Conservation (phyloP, 2,113 vertebrate species). For the Rhombomys opimus region DNA sequence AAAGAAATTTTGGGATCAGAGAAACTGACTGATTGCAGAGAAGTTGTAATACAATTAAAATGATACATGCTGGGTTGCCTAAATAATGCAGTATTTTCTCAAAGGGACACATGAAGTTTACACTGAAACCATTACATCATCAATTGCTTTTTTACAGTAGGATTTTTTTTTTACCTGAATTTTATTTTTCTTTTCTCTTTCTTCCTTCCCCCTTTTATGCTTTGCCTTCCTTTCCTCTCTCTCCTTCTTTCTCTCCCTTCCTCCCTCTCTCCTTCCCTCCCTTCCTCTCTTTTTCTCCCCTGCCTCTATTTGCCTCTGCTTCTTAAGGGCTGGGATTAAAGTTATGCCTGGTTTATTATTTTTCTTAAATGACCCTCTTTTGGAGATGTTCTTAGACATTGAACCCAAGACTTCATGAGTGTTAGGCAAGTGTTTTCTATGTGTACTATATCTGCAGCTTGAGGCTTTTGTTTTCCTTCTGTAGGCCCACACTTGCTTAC, state of each 20-base stretch:
- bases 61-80: conserved; percentile 1
- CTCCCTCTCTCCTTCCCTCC: not conserved
- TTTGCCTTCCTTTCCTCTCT: too few relatives aligned
- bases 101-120: not conserved
- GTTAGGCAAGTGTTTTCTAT: not conserved
- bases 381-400: not conserved
- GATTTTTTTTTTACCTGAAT: conserved; percentile 34
- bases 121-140: conserved; percentile 33
- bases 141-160: conserved; percentile 11
- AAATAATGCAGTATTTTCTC: conserved; percentile 7
- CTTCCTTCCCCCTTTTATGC: too few relatives aligned
- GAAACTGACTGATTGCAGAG: conserved; percentile 49
- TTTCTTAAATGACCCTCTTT: conserved; percentile 54
- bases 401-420: not conserved
- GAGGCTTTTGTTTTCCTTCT: conserved; percentile 54
- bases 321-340: not conserved
- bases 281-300: not conserved
- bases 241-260: too few relatives aligned
- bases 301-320: not conserved
- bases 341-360: not conserved
- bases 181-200: not conserved
- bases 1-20: conserved; percentile 68
- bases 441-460: not conserved
- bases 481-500: not conserved
- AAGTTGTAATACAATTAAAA: conserved; percentile 53